A percentile compares a stretch with the other conserved stretches of the same genome.
phyloP scores from a whole-genome alignment of 2,113 vertebrate species.

The Sapajus apella region DNA sequence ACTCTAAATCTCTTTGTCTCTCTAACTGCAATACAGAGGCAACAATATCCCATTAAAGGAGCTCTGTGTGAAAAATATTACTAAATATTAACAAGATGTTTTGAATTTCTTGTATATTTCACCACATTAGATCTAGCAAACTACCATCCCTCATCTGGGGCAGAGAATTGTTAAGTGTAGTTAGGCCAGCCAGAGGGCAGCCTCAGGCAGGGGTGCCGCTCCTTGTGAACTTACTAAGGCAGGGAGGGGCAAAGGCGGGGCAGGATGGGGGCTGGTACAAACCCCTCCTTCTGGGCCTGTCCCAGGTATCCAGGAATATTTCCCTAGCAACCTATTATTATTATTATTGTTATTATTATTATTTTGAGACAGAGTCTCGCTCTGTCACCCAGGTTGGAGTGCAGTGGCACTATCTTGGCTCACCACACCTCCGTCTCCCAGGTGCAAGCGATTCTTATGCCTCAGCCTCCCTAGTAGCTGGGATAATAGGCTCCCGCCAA shows the following conservation, averaged over 20 bases:
- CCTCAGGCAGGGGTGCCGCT: not conserved
- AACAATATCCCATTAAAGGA: not conserved
- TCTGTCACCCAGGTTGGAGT: not conserved
- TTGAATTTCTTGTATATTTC: conserved; percentile 20
- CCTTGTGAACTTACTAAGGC: not conserved
- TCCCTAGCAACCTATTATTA: not conserved
- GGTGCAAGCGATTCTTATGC: too few species aligned
- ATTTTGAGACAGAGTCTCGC: not conserved
- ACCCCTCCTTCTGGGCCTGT: not conserved
- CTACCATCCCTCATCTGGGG: not conserved
- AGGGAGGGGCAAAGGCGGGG: not conserved
- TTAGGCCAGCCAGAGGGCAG: not conserved
- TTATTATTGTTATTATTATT: not conserved
- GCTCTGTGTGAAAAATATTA: not conserved
- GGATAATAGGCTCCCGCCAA: too few species aligned
- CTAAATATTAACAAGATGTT: conserved; percentile 20
- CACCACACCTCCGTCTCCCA: too few species aligned
- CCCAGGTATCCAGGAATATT: not conserved
- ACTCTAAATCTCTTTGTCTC: conserved; percentile 36
- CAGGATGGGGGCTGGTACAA: not conserved
- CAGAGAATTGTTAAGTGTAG: not conserved
- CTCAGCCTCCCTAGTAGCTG: too few species aligned
- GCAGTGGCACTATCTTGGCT: not conserved
- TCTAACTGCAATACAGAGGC: not conserved
- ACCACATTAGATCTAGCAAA: not conserved